Base-by-base conservation (phyloP, 2,797 vertebrate genomes). In the Fratercula arctica region DNA sequence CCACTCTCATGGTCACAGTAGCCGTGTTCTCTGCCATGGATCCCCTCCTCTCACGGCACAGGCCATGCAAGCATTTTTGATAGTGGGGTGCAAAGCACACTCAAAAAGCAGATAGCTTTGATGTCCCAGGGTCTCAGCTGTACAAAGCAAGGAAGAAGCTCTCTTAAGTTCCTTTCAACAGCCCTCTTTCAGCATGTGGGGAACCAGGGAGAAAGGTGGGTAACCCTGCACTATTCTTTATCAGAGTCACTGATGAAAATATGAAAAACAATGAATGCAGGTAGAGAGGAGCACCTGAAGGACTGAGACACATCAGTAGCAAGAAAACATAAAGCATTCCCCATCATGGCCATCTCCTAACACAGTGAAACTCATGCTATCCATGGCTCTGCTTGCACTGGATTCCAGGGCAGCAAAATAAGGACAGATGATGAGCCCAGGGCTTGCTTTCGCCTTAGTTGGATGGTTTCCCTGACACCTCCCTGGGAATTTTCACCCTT, bases 221-320 rank as follows among this genome's bases (percentile, higher is more conserved):
- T 53, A 70, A 53, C 13, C 11, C 41, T 75, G n/a, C 24, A 10
- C 24, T 54, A 18, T 39, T 53, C 37, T 74, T 80, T 53, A 37
- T 46, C 77, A 76, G 21, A n/a, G 39, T 31, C 46, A 69, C 2
- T 4, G 24, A 46, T 31, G 35, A 51, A 76, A 91, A 45, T 3
- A 72, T 0, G 1, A 72, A 64, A 60, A 57, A 0, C 41, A 53
- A n/a, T 26, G 29, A 89, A 54, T 13, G 28, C 35, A 77, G 53
- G 43, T 61, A 33, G 72, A 93, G 35, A 56, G 48, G n/a, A 88
- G 16, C 24, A 67, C n/a, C 57, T 25, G 39, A 77, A 67, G 35
- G 43, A 86, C 16, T 0, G 0, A 60, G 26, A 63, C 19, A 41
- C 35, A 21, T 25, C 19, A 28, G 8, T 4, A 20, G 6, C 0